Percentiles rank a stretch among this genome's conserved stretches.
phyloP scores from a whole-genome alignment of 2,113 vertebrate species.

The Cnemophilus loriae region DNA sequence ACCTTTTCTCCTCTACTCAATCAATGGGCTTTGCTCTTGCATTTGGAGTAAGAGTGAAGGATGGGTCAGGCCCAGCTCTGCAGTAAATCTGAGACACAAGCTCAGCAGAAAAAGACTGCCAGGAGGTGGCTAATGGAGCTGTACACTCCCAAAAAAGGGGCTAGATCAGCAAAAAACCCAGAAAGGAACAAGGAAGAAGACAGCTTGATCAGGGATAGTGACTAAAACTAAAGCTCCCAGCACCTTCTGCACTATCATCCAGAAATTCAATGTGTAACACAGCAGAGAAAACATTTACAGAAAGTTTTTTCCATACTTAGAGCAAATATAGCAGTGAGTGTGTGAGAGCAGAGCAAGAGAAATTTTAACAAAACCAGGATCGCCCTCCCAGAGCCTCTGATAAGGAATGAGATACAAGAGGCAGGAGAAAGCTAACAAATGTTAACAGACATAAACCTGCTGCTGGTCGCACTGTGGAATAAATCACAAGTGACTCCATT shows the following conservation, averaged over 20 bases:
- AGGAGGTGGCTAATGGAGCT: not conserved
- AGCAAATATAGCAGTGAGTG: accelerated
- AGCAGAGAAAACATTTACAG: not conserved
- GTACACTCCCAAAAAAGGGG: not conserved
- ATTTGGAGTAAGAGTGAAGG: not conserved
- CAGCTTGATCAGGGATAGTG: not conserved
- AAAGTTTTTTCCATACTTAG: not conserved
- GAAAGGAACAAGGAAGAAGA: not conserved
- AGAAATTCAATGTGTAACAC: not conserved
- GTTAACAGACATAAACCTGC: not conserved
- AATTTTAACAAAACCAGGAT: not conserved
- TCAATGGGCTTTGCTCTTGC: not conserved
- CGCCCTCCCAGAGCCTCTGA: not conserved
- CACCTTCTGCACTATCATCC: not conserved
- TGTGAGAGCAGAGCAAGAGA: not conserved
- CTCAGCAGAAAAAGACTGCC: not conserved
- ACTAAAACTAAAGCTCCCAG: not conserved
- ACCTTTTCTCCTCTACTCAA: not conserved
- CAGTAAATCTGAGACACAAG: not conserved
- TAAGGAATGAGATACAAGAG: not conserved
- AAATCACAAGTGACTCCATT: conserved; percentile 15
- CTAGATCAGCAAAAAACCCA: not conserved
- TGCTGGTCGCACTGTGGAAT: not conserved
- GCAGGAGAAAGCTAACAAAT: not conserved
- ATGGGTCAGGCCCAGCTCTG: not conserved